Evolutionary conservation across 2,113 vertebrate species (phyloP), one percentile per base, ranked within the genome.

Genomic region (Sapayoa aenigma): DNA sequence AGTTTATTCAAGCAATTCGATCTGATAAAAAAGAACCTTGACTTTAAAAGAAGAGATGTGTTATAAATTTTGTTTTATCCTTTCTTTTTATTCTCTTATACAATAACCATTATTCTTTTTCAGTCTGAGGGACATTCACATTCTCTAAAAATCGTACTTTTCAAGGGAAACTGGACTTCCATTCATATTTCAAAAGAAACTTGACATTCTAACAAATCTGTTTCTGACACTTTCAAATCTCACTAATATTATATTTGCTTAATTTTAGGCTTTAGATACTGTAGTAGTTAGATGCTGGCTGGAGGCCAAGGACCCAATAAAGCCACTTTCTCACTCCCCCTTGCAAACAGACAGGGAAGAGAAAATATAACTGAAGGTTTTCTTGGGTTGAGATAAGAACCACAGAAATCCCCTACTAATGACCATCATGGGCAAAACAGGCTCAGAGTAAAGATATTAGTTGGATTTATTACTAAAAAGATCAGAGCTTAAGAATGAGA

Each of bases 1-100:
- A 91, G 27, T 89, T 84, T 95, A 87, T 92, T 97, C 69, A 92
- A 75, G 68, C 52, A 92, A 84, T 95, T 95, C 84, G 82, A 24
- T 89, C 58, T 76, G 84, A 59, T 94, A 96, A 94, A 81, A 89
- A 95, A 96, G 81, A 42, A 52, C 11, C 24, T n/a, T 37, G 33
- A 52, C n/a, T 87, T 91, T 79, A 91, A 89, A 85, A 31, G 53
- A 87, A 87, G 28, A 91, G 91, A 82, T 12, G 7, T 66, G 16
- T 72, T 81, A 23, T 33, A 47, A 49, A 35, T 81, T 82, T 73
- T 77, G 77, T 94, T 93, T 82, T 77, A 41, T 35, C 14, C 12
- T 55, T 83, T 59, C 18, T 66, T 69, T 86, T 71, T 42, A 8
- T 95, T 81, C 35, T 74, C 7, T 62, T 25, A 30, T 58, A 52